Base-by-base conservation (phyloP, 2,888 invertebrate genomes). In the Heliothis peltigera region DNA sequence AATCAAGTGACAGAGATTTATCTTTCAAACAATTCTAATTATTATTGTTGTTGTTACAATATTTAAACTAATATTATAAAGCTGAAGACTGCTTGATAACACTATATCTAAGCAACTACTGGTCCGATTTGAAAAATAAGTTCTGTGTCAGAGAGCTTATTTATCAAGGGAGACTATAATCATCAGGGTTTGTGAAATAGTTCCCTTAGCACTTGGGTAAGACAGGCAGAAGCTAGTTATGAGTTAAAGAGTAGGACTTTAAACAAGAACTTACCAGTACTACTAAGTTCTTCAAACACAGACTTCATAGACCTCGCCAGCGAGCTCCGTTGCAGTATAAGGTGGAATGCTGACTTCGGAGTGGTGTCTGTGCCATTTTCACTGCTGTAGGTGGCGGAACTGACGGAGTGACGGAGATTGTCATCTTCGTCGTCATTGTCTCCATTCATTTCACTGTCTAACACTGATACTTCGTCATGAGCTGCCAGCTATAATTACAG, bases 291-390 rank as follows among this genome's bases (percentile, higher is more conserved):
- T 81, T 97, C 97, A 89, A 97, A 98, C 17, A 98, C 97, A 64
- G 96, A 96, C 87, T 98, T 98, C 81, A 99, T 96, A 75, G 98
- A 97, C 80, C 96, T 96, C 0, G 99, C 99, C 52, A 99, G 92
- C 4, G 96, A 96, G 86, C 98, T 98, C 72, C 97, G 96, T 82
- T 97, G 97, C 46, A 98, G 92, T 81, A 98, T 98, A 15, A 97
- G 94, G 84, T 97, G 97, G 84, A 98, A 98, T 0, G 98, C 97
- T 0, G 97, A 97, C 80, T 93, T 93, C 0, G 94, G 92, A 3
- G 83, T 74, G 4, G 71, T 53, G 12, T 90, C 90, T 0, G 69
- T 62, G 1, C 79, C 81, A 70, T 85, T 87, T 10, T 92, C 92
- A 21, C 77, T 65, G 48, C 88, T 87, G 52, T 87, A 86, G 1